These are phyloP conservation scores for Nomada lathburiana DNA, from an alignment of 2,888 invertebrate genomes.

Conservation along the genomic window DNA sequence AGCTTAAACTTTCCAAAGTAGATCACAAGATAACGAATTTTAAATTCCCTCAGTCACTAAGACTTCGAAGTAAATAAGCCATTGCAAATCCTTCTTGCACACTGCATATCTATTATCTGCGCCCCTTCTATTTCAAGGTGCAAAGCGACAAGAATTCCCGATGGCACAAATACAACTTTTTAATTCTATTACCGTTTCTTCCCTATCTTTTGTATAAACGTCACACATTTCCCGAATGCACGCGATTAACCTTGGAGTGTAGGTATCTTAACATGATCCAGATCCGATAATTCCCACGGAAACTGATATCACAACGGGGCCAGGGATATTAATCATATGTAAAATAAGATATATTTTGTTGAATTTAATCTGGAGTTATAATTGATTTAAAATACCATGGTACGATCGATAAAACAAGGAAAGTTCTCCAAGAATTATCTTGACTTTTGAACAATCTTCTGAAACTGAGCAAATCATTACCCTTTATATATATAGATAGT, in stretches of 20 bases:
- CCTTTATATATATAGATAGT: too few species aligned
- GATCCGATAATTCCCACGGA: background rate
- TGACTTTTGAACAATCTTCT: too few species aligned
- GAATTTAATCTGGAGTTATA: background rate
- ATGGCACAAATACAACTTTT: constrained; percentile 8
- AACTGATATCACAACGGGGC: background rate
- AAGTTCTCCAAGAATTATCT: too few species aligned
- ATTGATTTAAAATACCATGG: background rate
- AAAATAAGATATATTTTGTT: background rate
- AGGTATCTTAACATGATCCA: background rate
- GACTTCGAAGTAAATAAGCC: background rate
- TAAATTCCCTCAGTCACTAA: background rate
- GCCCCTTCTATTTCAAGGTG: background rate
- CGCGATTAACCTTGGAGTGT: background rate
- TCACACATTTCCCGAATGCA: background rate
- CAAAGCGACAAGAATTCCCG: background rate
- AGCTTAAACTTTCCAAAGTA: background rate
- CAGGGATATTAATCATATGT: background rate
- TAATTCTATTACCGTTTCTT: background rate
- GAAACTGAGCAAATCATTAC: too few species aligned
- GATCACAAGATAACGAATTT: constrained; percentile 1
- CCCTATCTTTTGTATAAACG: background rate
- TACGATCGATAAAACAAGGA: background rate
- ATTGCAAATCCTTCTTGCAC: constrained; percentile 5
- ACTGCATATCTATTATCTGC: background rate